Base-by-base conservation (phyloP, 2,113 vertebrate genomes). In the Taurulus bubalis region DNA sequence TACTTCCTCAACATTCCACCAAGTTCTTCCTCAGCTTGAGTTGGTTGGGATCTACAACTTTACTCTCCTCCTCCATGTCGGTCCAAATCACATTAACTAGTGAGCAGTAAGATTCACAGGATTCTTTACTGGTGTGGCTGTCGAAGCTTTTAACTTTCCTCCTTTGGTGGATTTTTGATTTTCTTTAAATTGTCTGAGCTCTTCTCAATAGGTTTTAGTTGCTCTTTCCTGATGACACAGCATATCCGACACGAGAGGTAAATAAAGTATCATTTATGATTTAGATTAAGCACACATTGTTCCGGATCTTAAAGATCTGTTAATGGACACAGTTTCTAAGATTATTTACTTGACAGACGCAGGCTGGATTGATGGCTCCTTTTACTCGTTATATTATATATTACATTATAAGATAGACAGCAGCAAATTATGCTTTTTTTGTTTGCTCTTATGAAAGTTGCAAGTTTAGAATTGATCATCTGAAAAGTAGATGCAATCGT, bases 351-450 rank as follows among this genome's bases (percentile, higher is more conserved):
- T 71, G 85, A 60, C 70, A 82, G 77, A 72, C 60, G 58, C 71
- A 79, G 36, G 63, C 70, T 79, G 70, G 20, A 56, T 74, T 78
- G 68, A 32, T 62, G 78, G 34, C 76, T 85, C 49, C 47, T 82
- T 82, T 71, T 22, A 14, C 79, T 66, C 64, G n/a, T 75, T 80
- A 69, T 77, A 45, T 85, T 83, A 86, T 78, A 86, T 82, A 75
- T n/a, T n/a, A n/a, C n/a, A n/a, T n/a, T n/a, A 53, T 22, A 22
- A 49, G 42, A 28, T 18, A 32, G 30, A 56, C 59, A 10, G 20
- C 28, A 22, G 6, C 49, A 14, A 72, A 70, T 62, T 42, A 22
- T 65, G 53, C 66, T 77, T 84, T 64, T 56, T 59, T 56, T 68
- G 26, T 80, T 53, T 87, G 64, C 56, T 84, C 56, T 74, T 8